Evolutionary conservation across 2,888 invertebrate species (phyloP).

Genomic region (Protodeltote pygarga): DNA sequence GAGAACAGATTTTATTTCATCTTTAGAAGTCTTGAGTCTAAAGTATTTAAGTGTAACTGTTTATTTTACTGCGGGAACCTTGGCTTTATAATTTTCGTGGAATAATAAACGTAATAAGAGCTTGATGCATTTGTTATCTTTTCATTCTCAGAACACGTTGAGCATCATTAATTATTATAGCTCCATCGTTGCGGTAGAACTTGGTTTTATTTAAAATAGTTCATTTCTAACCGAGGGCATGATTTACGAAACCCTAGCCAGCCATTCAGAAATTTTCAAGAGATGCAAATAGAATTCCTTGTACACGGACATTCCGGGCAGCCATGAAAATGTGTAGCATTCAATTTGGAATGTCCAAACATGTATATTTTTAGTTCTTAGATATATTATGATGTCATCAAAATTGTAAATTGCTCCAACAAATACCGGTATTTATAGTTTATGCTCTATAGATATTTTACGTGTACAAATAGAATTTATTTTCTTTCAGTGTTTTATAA

Average conservation of each 20-base stretch:
- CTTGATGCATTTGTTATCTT: background rate
- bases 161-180: background rate
- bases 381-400: conserved; percentile 22
- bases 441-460: too few relatives aligned
- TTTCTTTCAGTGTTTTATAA: too few relatives aligned
- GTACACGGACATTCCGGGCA: conserved; percentile 43
- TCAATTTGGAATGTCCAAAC: conserved; percentile 54
- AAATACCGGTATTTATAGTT: too few relatives aligned
- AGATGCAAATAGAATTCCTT: conserved; percentile 56
- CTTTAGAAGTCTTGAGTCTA: background rate
- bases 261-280: conserved; percentile 47
- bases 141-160: background rate
- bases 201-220: background rate
- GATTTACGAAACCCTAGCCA: conserved; percentile 50
- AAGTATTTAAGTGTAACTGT: background rate
- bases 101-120: background rate
- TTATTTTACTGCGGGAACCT: background rate
- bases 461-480: too few relatives aligned
- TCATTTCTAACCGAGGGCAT: conserved; percentile 25
- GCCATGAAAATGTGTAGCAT: conserved; percentile 56
- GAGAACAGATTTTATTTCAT: background rate
- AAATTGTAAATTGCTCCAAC: conserved; percentile 10
- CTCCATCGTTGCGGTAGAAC: conserved; percentile 15
- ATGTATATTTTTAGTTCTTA: conserved; percentile 40
- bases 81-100: background rate